Evolutionary conservation across 2,888 invertebrate genomes (phyloP), one percentile per base, ranked within the genome.

Genomic region (Seira ritae): DNA sequence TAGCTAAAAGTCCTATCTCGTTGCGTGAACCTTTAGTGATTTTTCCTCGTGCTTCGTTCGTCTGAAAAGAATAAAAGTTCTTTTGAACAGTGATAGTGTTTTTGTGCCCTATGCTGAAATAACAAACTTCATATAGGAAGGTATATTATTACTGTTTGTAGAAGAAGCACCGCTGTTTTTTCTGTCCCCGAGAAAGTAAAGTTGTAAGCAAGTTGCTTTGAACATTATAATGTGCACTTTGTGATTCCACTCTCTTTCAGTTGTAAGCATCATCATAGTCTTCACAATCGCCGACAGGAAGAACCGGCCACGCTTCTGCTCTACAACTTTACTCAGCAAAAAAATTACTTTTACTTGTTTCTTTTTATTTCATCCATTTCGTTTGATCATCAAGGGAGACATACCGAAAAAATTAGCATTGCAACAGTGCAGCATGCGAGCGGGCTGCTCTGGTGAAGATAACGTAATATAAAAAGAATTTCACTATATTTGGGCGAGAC

Each of bases 381-480:
- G 55, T 55, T 55, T 55, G 55, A 55, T 55, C 55, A 55, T 55
- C 55, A 55, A 55, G 55, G 55, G 55, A 55, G 55, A 55, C 55
- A 55, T 55, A 55, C n/a, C 15, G 12, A 55, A 55, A 55, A 55
- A 17, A 17, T 31, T 31, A 31, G 31, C 31, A 31, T 31, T 31
- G 31, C 31, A 31, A n/a, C 8, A 31, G 31, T 31, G 31, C 31
- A 31, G 8, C 31, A n/a, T n/a, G n/a, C n/a, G n/a, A n/a, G n/a
- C n/a, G n/a, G 31, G 31, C 17, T 55, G 55, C 6, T 55, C 6
- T 55, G 55, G 3, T 55, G 31, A 31, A 31, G 31, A 31, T 31
- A 31, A n/a, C n/a, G n/a, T n/a, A n/a, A n/a, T n/a, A n/a, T n/a
- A n/a, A n/a, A n/a, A n/a, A n/a, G n/a, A n/a, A n/a, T n/a, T n/a